phyloP scores from a whole-genome alignment of 2,113 vertebrate genomes.

The Stomatorhinus ivindoensis region DNA sequence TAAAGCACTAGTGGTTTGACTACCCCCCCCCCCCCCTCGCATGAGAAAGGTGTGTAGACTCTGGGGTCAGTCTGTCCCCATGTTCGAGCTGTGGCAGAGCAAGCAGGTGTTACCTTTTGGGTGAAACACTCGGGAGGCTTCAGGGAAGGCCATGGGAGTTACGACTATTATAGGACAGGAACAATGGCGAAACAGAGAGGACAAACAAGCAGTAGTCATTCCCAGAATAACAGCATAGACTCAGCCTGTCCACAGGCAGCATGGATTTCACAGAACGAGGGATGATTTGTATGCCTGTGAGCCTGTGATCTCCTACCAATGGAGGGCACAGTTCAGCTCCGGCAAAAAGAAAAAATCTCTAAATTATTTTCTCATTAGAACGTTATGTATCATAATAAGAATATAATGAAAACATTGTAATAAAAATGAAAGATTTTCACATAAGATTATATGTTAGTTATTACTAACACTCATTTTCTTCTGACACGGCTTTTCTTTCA shows the following conservation, averaged over 20 bases:
- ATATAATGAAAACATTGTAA: background rate
- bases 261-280: background rate
- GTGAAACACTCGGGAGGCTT: background rate
- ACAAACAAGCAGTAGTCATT: background rate
- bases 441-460: background rate
- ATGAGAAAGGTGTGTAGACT: background rate
- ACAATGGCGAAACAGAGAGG: background rate
- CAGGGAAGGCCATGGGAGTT: background rate
- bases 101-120: background rate
- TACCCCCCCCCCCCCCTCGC: background rate
- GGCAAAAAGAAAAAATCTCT: background rate
- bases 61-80: background rate
- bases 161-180: background rate
- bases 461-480: background rate
- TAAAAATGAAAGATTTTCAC: background rate
- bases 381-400: slow-evolving; percentile 23
- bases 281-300: background rate
- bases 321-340: slow-evolving; percentile 13
- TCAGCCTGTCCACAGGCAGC: background rate
- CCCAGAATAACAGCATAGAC: background rate
- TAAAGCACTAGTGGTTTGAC: background rate
- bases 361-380: slow-evolving; percentile 29
- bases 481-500: background rate
- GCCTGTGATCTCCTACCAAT: background rate
- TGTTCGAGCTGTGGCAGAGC: background rate